Evolutionary conservation across 2,888 invertebrate genomes (phyloP).

Genomic region (Apotomis betuletana): DNA sequence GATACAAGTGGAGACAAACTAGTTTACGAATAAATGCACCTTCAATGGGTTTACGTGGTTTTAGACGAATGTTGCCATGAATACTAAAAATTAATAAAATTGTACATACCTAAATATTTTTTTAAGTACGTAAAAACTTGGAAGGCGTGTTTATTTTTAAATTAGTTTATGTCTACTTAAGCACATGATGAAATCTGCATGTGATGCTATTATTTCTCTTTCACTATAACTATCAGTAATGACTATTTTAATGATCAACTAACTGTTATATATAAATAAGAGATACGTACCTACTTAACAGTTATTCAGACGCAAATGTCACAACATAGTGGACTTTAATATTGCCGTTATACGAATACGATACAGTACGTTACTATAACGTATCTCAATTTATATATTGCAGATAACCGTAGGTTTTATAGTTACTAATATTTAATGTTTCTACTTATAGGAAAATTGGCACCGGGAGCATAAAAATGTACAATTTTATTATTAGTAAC

Average conservation of each 20-base stretch:
- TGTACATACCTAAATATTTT: too few species aligned
- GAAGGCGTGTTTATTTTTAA: too few species aligned
- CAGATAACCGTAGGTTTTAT: constrained; percentile 4
- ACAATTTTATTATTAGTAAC: constrained; percentile 41
- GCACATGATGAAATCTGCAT: neutral
- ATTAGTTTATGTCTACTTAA: too few species aligned
- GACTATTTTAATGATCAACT: constrained; percentile 24
- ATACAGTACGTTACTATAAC: neutral
- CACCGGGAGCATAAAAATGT: constrained; percentile 60
- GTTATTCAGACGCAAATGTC: neutral
- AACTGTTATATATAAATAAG: constrained; percentile 11
- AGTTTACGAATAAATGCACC: too few species aligned
- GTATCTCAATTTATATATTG: neutral
- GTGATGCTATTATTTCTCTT: neutral
- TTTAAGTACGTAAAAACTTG: too few species aligned
- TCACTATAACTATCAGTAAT: constrained; percentile 14
- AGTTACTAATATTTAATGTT: constrained; percentile 23
- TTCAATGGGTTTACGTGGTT: too few species aligned
- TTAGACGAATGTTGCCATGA: too few species aligned
- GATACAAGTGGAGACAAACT: too few species aligned
- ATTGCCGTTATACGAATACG: neutral
- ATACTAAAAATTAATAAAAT: too few species aligned
- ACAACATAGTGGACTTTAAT: neutral
- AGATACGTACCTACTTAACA: neutral
- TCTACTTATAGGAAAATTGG: constrained; percentile 63